These are phyloP conservation scores for Brenthis ino DNA, from an alignment of 2,888 invertebrate species.

Conservation along the genomic window DNA sequence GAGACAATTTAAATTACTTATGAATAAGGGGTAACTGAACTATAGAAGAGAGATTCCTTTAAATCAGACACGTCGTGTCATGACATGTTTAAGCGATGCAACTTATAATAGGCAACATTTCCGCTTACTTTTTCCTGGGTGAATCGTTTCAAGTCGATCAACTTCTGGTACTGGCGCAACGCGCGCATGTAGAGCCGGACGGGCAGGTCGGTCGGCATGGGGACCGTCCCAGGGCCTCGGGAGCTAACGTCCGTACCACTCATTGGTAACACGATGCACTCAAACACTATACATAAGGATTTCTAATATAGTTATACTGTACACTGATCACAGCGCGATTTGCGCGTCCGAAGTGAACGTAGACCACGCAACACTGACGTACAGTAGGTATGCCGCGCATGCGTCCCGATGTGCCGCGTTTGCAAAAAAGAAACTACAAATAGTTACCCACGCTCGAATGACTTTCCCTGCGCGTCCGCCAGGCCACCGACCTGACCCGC, in stretches of 20 bases:
- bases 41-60: slow-evolving; percentile 30
- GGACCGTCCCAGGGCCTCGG: slow-evolving; percentile 57
- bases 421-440: slow-evolving; percentile 71
- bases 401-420: slow-evolving; percentile 62
- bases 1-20: slow-evolving; percentile 30
- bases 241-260: slow-evolving; percentile 71
- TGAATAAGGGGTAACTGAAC: slow-evolving; percentile 41
- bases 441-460: slow-evolving; percentile 57
- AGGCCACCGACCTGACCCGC: slow-evolving; percentile 69
- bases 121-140: slow-evolving; percentile 79
- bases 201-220: slow-evolving; percentile 64
- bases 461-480: slow-evolving; percentile 67
- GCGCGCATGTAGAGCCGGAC: slow-evolving; percentile 82
- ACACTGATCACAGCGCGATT: slow-evolving; percentile 42
- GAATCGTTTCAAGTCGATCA: slow-evolving; percentile 81
- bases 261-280: slow-evolving; percentile 58
- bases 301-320: slow-evolving; percentile 36
- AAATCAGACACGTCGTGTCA: slow-evolving; percentile 37
- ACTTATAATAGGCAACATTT: slow-evolving; percentile 32
- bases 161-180: slow-evolving; percentile 84
- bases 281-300: slow-evolving; percentile 64
- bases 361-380: slow-evolving; percentile 75
- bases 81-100: slow-evolving; percentile 36
- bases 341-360: slow-evolving; percentile 81
- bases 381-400: slow-evolving; percentile 61